Evolutionary conservation across 2,888 invertebrate genomes (phyloP).

Genomic region (Noctua pronuba): DNA sequence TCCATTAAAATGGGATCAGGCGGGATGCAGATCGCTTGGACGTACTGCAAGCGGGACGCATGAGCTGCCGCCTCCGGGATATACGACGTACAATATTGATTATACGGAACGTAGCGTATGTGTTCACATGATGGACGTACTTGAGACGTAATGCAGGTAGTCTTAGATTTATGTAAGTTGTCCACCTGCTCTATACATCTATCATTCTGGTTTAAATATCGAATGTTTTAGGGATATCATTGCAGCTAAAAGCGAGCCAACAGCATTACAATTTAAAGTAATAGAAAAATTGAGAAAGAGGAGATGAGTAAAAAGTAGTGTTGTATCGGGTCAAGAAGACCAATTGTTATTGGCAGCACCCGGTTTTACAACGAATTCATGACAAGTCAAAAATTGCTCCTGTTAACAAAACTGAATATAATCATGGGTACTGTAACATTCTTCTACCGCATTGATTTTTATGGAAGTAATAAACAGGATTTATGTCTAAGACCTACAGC

Average conservation of each 20-base stretch:
- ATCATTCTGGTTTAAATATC: neutral
- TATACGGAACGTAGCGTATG: slow-evolving; percentile 50
- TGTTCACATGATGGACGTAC: slow-evolving; percentile 50
- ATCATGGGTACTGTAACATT: slow-evolving; percentile 1
- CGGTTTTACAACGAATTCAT: neutral
- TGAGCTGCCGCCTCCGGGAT: slow-evolving; percentile 70
- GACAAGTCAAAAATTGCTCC: too few relatives aligned
- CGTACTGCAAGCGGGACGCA: slow-evolving; percentile 76
- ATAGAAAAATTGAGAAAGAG: neutral
- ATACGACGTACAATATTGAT: slow-evolving; percentile 67
- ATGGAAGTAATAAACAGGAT: slow-evolving; percentile 37
- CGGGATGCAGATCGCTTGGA: slow-evolving; percentile 89
- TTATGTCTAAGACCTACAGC: slow-evolving; percentile 52
- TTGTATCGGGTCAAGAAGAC: too few relatives aligned
- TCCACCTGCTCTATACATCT: neutral
- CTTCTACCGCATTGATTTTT: slow-evolving; percentile 27
- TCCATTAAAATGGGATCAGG: slow-evolving; percentile 91
- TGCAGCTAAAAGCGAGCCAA: neutral
- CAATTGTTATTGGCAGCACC: neutral
- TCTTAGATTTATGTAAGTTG: slow-evolving; percentile 39
- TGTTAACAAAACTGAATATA: neutral
- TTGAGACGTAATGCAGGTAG: slow-evolving; percentile 47
- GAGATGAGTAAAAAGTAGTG: neutral
- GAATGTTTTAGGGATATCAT: neutral
- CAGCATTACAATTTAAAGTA: neutral